Base-by-base conservation (phyloP, 2,888 invertebrate species). In the Mesorhabditis belari region DNA sequence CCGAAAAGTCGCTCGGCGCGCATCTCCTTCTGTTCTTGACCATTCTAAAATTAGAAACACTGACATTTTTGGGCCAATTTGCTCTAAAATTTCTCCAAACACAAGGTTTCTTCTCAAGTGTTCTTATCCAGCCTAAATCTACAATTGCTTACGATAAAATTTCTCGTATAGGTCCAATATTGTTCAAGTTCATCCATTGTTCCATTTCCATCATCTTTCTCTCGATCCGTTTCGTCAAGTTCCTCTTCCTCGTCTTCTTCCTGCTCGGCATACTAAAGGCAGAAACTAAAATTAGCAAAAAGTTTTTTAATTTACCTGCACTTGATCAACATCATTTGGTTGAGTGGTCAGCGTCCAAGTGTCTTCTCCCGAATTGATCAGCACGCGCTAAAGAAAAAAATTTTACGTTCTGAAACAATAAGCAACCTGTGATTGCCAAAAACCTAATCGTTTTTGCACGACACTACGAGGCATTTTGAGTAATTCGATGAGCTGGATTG, bases 111-210 rank as follows among this genome's bases (percentile, higher is more conserved):
- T n/a, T n/a, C n/a, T n/a, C n/a, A n/a, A n/a, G n/a, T n/a, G n/a
- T n/a, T n/a, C n/a, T n/a, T n/a, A n/a, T n/a, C n/a, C n/a, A n/a
- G n/a, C n/a, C n/a, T n/a, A n/a, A n/a, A 17, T 35, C 44, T n/a
- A 35, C 44, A n/a, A 9, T n/a, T 50, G 56, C 65, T 62, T 29
- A 71, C 70, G 57, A 70, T 74, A 55, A 62, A 69, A 57, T 69
- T 69, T 52, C 61, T 62, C 2, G 77, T 77, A 64, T 79, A 79
- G 54, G 62, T 62, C 79, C 79, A 79, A 64, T 74, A 79, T 55
- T 74, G 73, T 64, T 79, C 79, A 25, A 79, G 66, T 6, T 66
- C 62, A 24, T 79, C 79, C 19, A 67, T 58, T 49, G 67, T 65
- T 44, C 64, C 66, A 9, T 60, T n/a, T n/a, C 44, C 44, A 35